Conservation (phyloP, 2,888 invertebrate genomes). For the Eilema sororculum region DNA sequence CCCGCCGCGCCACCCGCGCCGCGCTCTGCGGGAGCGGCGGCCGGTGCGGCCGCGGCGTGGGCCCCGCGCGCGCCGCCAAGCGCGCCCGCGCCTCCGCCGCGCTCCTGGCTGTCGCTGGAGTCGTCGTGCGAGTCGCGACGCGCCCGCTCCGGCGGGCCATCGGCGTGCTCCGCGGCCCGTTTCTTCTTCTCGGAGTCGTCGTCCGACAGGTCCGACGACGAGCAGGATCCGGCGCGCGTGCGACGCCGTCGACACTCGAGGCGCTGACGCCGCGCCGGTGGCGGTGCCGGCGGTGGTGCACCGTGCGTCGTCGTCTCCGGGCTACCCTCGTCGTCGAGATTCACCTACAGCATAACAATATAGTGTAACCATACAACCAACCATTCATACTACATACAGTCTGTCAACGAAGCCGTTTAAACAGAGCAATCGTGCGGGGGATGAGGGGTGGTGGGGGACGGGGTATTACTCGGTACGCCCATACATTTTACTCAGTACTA, state of each 20-base stretch:
- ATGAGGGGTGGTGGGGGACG: too few relatives aligned
- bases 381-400: too few relatives aligned
- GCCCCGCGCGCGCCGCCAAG: slow-evolving; percentile 48
- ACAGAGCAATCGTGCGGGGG: too few relatives aligned
- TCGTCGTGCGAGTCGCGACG: slow-evolving; percentile 94
- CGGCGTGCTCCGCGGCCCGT: slow-evolving; percentile 89
- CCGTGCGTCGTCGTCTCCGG: slow-evolving; percentile 49
- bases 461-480: too few relatives aligned
- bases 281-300: slow-evolving; percentile 69
- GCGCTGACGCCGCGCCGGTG: slow-evolving; percentile 72
- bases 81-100: slow-evolving; percentile 89
- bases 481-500: too few relatives aligned
- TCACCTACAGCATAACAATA: slow-evolving; percentile 54
- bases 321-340: slow-evolving; percentile 71
- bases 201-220: slow-evolving; percentile 97
- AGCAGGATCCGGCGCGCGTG: slow-evolving; percentile 91
- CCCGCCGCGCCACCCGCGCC: slow-evolving; percentile 59
- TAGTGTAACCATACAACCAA: slow-evolving; percentile 14
- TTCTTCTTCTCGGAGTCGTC: slow-evolving; percentile 95
- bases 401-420: too few relatives aligned
- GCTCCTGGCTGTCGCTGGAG: slow-evolving; percentile 94
- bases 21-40: slow-evolving; percentile 58
- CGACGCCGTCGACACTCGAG: slow-evolving; percentile 75
- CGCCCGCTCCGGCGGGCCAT: slow-evolving; percentile 87
- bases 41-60: slow-evolving; percentile 54